Conservation (phyloP, 2,113 vertebrate species). For the Rhineura floridana region DNA sequence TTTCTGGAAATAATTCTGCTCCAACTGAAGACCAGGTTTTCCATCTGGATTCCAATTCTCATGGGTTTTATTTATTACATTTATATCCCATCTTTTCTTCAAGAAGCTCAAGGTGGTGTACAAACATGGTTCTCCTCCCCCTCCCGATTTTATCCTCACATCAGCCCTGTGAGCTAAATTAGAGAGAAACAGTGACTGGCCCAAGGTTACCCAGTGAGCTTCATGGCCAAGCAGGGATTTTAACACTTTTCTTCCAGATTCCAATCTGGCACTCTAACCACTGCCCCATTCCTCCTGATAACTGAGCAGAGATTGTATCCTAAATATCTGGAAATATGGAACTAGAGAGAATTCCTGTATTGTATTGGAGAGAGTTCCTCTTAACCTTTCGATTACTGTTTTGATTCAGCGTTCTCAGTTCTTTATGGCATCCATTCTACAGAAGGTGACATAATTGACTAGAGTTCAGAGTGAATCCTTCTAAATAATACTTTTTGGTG, state of each 20-base stretch:
- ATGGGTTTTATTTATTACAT: too few species aligned
- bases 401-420: neutral
- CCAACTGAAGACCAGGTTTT: neutral
- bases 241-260: too few species aligned
- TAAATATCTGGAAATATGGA: neutral
- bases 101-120: too few species aligned
- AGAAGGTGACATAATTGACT: neutral
- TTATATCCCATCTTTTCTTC: too few species aligned
- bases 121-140: too few species aligned
- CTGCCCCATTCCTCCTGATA: neutral
- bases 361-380: neutral
- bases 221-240: too few species aligned
- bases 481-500: neutral
- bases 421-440: neutral
- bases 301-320: neutral
- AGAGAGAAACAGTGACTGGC: too few species aligned
- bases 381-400: constrained; percentile 5
- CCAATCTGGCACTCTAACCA: neutral
- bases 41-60: neutral
- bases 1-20: neutral
- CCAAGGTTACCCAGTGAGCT: too few species aligned
- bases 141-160: too few species aligned
- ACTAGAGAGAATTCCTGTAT: too few species aligned
- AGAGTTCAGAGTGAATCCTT: neutral
- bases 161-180: too few species aligned